Conservation (phyloP, 2,888 invertebrate genomes). For the Agrochola circellaris region DNA sequence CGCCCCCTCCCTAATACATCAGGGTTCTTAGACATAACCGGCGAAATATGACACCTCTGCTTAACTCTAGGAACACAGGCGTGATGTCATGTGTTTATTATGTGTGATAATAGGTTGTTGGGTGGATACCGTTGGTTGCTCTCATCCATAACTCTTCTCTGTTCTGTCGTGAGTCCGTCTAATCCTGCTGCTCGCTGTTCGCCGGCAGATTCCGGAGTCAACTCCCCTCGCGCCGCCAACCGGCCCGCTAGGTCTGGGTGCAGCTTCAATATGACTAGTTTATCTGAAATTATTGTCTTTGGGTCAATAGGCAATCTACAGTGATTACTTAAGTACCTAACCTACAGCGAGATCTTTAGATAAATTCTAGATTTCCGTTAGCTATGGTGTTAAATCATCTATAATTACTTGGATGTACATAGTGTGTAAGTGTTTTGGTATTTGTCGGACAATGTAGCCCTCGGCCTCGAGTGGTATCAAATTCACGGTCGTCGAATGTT, state of each 20-base stretch:
- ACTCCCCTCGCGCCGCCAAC: constrained; percentile 88
- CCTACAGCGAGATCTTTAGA: background rate
- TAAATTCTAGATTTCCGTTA: background rate
- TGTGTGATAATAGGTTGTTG: background rate
- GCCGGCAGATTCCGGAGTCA: constrained; percentile 90
- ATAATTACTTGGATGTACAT: background rate
- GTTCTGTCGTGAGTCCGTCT: constrained; percentile 87
- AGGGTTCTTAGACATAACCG: background rate
- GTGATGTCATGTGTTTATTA: background rate
- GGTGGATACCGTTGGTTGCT: constrained; percentile 78
- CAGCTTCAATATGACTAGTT: constrained; percentile 88
- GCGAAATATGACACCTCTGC: background rate
- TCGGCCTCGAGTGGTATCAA: background rate
- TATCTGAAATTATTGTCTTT: constrained; percentile 82
- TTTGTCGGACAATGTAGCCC: background rate
- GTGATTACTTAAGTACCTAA: background rate
- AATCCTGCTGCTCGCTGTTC: constrained; percentile 91
- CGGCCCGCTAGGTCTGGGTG: constrained; percentile 93
- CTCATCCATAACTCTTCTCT: constrained; percentile 87
- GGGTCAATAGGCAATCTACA: background rate
- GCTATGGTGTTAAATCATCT: background rate
- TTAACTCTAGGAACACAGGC: background rate
- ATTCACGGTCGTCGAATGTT: background rate
- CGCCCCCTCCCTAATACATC: background rate
- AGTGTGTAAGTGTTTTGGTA: background rate